A percentile compares a stretch with the other conserved stretches of the same genome.
Evolutionary conservation across 2,797 vertebrate species (phyloP).

Genomic region (Benthosema pterotum): DNA sequence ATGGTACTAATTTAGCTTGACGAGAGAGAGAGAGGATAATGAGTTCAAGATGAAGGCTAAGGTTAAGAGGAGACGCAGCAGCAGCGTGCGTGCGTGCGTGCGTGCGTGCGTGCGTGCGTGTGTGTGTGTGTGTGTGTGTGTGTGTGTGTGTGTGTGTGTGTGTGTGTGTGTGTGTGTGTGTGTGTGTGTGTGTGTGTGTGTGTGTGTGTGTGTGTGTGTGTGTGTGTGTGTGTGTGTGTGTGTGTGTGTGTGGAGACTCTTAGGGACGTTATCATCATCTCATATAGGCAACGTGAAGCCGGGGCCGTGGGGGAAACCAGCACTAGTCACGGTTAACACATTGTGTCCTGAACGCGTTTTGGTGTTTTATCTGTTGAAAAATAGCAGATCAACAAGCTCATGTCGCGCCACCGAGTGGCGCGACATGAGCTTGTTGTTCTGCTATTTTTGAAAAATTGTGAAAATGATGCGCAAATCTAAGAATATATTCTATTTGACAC

Average conservation of each 20-base stretch:
- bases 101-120: too few species aligned
- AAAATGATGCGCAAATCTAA: too few species aligned
- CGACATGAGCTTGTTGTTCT: too few species aligned
- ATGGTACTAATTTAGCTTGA: constrained; percentile 65
- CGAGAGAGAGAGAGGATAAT: constrained; percentile 43
- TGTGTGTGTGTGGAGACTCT: constrained; percentile 25
- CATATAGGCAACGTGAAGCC: constrained; percentile 13
- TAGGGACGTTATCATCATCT: constrained; percentile 22
- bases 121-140: constrained; percentile 7
- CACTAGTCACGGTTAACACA: constrained; percentile 5
- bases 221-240: too few species aligned
- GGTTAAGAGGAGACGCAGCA: constrained; percentile 33
- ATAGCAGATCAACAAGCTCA: too few species aligned
- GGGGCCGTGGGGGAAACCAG: constrained; percentile 16
- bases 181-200: constrained; percentile 7
- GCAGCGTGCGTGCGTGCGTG: too few species aligned
- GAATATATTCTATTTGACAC: too few species aligned
- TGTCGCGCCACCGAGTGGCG: too few species aligned
- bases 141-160: constrained; percentile 6
- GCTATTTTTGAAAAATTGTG: too few species aligned
- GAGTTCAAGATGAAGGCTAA: constrained; percentile 69
- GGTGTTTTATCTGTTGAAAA: too few species aligned
- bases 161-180: constrained; percentile 6
- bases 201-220: constrained; percentile 8
- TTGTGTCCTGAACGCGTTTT: too few species aligned